Conservation (phyloP, 1,140 invertebrate genomes). For the Oryctes rhinoceros region DNA sequence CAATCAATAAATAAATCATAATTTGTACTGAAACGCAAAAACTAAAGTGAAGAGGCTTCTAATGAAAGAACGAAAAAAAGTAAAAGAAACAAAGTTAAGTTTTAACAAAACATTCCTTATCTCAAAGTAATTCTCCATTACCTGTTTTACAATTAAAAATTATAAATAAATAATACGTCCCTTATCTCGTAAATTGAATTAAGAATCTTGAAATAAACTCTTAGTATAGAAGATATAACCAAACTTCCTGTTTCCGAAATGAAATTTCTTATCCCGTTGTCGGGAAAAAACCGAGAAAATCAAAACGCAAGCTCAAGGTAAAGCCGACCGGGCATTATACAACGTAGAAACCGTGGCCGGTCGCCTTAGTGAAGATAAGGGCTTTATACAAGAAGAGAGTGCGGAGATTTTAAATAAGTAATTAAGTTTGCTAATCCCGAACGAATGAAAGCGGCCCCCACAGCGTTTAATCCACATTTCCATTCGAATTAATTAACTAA, state of each 20-base stretch:
- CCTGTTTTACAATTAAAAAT: no score
- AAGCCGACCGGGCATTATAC: neutral
- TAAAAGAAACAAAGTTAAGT: no score
- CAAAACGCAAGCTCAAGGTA: neutral
- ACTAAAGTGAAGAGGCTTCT: no score
- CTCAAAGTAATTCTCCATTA: no score
- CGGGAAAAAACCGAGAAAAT: neutral
- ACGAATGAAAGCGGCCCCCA: slow-evolving; percentile 43
- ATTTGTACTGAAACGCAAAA: no score
- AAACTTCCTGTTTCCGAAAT: neutral
- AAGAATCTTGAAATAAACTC: no score
- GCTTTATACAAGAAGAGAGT: slow-evolving; percentile 39
- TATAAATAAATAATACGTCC: no score
- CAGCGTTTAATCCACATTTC: slow-evolving; percentile 41
- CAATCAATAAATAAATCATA: no score
- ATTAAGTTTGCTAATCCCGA: slow-evolving; percentile 48
- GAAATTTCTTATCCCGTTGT: slow-evolving; percentile 22
- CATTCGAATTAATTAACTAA: slow-evolving; percentile 44
- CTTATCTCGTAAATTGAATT: no score
- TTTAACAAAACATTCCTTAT: no score
- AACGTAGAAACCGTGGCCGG: neutral
- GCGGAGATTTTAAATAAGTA: slow-evolving; percentile 50
- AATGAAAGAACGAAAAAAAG: no score
- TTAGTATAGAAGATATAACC: no score
- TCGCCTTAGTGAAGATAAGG: slow-evolving; percentile 38